Evolutionary conservation across 2,888 invertebrate species (phyloP).

Genomic region (Zygogramma bicolorata): DNA sequence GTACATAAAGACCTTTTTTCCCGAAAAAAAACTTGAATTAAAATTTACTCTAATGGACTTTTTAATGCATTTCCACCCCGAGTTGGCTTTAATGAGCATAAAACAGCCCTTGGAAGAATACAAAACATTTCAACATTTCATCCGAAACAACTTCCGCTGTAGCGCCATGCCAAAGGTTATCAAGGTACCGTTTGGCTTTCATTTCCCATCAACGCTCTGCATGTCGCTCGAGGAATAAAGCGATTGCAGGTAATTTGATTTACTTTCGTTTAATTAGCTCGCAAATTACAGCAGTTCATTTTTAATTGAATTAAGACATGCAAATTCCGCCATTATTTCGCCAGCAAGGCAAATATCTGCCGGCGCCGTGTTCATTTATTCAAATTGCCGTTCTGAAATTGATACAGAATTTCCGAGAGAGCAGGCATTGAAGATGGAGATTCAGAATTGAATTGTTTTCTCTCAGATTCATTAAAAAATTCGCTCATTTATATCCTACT

Average conservation of each 20-base stretch:
- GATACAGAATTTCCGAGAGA: too few relatives aligned
- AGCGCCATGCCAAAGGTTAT: not conserved
- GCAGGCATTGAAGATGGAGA: too few relatives aligned
- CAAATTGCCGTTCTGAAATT: not conserved
- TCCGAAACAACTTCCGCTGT: not conserved
- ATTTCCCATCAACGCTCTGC: not conserved
- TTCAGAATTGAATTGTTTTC: too few relatives aligned
- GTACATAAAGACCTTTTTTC: not conserved
- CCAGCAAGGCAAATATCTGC: constrained; percentile 26
- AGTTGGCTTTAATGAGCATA: not conserved
- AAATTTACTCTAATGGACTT: not conserved
- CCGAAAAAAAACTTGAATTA: not conserved
- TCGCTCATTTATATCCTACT: too few relatives aligned
- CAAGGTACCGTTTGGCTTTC: not conserved
- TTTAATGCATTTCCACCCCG: not conserved
- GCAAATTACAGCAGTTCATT: constrained; percentile 30
- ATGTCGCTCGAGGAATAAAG: constrained; percentile 9
- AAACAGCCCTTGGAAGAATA: not conserved
- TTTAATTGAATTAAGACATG: constrained; percentile 32
- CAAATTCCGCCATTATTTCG: constrained; percentile 28
- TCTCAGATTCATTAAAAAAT: too few relatives aligned
- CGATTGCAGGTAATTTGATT: constrained; percentile 26
- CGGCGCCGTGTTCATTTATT: constrained; percentile 18
- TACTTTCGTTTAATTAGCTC: constrained; percentile 27
- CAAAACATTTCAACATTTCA: not conserved